Percentiles rank a stretch among this genome's conserved stretches.
Evolutionary conservation across 2,888 invertebrate genomes (phyloP).

Genomic region (Dicroscelio sp.): DNA sequence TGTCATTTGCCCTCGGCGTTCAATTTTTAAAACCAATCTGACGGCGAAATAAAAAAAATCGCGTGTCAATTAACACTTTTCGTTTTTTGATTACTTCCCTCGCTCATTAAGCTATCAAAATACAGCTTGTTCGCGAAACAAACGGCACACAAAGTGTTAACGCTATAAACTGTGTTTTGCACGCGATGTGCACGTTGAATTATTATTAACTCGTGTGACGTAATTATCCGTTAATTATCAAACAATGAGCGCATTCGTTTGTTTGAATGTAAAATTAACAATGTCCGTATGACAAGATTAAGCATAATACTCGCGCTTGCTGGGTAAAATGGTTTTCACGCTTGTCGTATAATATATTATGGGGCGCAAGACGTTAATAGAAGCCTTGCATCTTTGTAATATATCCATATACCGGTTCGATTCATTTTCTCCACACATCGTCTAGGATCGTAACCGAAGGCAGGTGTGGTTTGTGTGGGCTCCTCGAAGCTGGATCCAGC

Average conservation of each 20-base stretch:
- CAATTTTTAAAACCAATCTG: slow-evolving; percentile 28
- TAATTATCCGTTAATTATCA: slow-evolving; percentile 59
- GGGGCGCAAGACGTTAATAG: slow-evolving; percentile 55
- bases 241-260: slow-evolving; percentile 54
- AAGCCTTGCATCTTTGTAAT: slow-evolving; percentile 49
- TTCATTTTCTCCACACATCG: slow-evolving; percentile 74
- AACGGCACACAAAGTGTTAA: slow-evolving; percentile 53
- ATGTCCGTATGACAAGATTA: slow-evolving; percentile 49
- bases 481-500: slow-evolving; percentile 66
- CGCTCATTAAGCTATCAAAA: slow-evolving; percentile 48
- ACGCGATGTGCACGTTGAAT: slow-evolving; percentile 5
- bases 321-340: slow-evolving; percentile 59
- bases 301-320: slow-evolving; percentile 11
- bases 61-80: neutral
- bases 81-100: neutral
- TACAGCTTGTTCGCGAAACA: slow-evolving; percentile 25
- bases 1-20: neutral
- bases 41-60: neutral
- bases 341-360: slow-evolving; percentile 51
- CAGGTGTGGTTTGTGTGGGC: slow-evolving; percentile 78
- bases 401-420: slow-evolving; percentile 51
- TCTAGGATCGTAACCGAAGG: slow-evolving; percentile 63
- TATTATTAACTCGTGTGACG: slow-evolving; percentile 58
- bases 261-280: slow-evolving; percentile 53
- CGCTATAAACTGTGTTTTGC: slow-evolving; percentile 25